These are phyloP conservation scores for Oryzias sinensis DNA, from an alignment of 2,797 vertebrate genomes.

Conservation along the genomic window DNA sequence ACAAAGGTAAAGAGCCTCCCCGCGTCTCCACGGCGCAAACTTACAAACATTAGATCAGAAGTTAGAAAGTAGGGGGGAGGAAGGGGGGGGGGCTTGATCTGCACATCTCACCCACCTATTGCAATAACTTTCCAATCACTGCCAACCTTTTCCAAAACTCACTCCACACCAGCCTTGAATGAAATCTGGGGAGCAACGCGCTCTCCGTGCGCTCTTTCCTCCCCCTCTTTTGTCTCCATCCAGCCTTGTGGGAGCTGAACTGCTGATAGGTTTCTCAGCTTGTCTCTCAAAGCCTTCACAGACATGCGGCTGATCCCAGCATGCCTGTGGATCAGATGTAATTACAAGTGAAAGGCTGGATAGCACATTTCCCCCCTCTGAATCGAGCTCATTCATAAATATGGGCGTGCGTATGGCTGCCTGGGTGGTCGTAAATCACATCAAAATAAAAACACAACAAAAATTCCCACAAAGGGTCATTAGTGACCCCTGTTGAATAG, in stretches of 20 bases:
- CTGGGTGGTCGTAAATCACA: slow-evolving; percentile 9
- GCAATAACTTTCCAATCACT: slow-evolving; percentile 42
- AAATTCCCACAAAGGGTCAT: slow-evolving; percentile 36
- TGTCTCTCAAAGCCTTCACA: slow-evolving; percentile 16
- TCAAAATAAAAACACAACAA: slow-evolving; percentile 7
- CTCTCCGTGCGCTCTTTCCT: background rate
- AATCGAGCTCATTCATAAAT: background rate
- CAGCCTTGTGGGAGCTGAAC: slow-evolving; percentile 8
- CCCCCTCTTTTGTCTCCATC: slow-evolving; percentile 52
- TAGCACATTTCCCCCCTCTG: slow-evolving; percentile 1
- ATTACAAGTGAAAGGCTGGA: background rate
- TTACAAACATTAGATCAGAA: slow-evolving; percentile 11
- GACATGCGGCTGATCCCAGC: background rate
- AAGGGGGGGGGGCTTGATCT: slow-evolving; percentile 21
- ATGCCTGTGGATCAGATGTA: slow-evolving; percentile 1
- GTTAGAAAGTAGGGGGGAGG: background rate
- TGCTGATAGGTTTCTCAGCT: slow-evolving; percentile 16
- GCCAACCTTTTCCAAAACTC: slow-evolving; percentile 6
- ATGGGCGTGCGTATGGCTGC: background rate
- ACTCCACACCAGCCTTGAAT: slow-evolving; percentile 1
- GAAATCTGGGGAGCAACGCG: slow-evolving; percentile 32
- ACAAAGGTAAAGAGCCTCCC: slow-evolving; percentile 74
- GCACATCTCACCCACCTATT: slow-evolving; percentile 20
- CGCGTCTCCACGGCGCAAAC: slow-evolving; percentile 9
- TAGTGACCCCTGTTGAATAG: slow-evolving; percentile 49